phyloP scores from a whole-genome alignment of 2,797 vertebrate genomes.

The Cirrhinus molitorella region DNA sequence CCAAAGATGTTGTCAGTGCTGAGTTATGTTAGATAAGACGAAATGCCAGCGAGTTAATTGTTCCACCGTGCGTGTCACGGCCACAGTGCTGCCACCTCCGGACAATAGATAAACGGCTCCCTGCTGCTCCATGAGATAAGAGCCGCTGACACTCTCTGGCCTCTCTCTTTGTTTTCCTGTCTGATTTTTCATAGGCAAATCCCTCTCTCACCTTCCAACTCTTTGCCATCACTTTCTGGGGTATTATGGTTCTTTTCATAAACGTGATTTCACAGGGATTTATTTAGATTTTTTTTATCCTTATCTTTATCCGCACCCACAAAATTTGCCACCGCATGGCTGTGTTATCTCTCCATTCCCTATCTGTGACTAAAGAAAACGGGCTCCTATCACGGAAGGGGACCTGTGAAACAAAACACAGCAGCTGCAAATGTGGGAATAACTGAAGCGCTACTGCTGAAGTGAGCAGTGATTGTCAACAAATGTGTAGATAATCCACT shows the following conservation, averaged over 20 bases:
- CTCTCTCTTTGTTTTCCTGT: conserved; percentile 52
- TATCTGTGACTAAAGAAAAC: conserved; percentile 8
- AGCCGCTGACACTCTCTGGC: conserved; percentile 51
- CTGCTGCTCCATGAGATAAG: conserved; percentile 69
- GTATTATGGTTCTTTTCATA: conserved; percentile 63
- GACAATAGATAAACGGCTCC: conserved; percentile 46
- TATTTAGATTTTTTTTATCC: conserved; percentile 34
- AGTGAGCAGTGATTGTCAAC: neutral
- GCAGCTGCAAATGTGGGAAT: neutral
- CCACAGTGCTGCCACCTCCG: conserved; percentile 52
- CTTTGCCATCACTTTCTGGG: conserved; percentile 41
- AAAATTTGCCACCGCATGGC: conserved; percentile 33
- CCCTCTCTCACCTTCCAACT: conserved; percentile 55
- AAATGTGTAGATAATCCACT: conserved; percentile 12
- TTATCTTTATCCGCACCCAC: conserved; percentile 57
- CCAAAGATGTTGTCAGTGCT: conserved; percentile 52
- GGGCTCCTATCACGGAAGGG: neutral
- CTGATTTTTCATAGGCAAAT: conserved; percentile 71
- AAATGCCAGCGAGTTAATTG: conserved; percentile 66
- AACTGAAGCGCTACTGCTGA: neutral
- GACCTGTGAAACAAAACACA: conserved; percentile 8
- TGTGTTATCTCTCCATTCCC: neutral
- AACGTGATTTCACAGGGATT: conserved; percentile 56
- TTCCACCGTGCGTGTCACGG: conserved; percentile 51
- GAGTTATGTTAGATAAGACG: conserved; percentile 60